phyloP scores from a whole-genome alignment of 2,888 invertebrate genomes.

The Drosophila mettleri region DNA sequence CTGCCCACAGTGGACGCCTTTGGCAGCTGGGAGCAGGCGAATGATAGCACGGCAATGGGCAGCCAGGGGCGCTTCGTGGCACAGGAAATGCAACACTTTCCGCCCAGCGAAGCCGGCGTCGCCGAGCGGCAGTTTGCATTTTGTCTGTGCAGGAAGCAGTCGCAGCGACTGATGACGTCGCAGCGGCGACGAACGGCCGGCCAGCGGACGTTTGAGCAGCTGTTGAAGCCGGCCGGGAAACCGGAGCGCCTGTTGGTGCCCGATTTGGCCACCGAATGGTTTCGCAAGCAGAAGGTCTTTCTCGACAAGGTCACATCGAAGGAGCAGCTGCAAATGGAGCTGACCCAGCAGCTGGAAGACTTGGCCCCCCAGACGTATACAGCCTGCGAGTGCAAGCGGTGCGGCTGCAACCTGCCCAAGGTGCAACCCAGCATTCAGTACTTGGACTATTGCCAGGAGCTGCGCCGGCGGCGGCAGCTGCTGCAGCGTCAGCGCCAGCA shows the following conservation, averaged over 20 bases:
- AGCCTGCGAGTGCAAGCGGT: conserved; percentile 5
- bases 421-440: conserved; percentile 33
- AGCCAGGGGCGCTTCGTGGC: conserved; percentile 30
- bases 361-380: neutral
- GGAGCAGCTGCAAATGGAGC: conserved; percentile 35
- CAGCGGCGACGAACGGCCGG: conserved; percentile 6
- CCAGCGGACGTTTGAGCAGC: conserved; percentile 42
- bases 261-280: conserved; percentile 72
- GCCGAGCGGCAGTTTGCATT: neutral
- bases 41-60: neutral
- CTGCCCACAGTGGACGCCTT: neutral
- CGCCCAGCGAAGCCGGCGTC: conserved; percentile 23
- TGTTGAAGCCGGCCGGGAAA: conserved; percentile 23
- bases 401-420: conserved; percentile 8
- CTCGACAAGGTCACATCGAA: conserved; percentile 40
- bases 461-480: conserved; percentile 17
- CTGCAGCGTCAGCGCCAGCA: conserved; percentile 33
- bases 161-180: neutral
- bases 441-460: conserved; percentile 29
- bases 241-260: conserved; percentile 62
- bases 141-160: conserved; percentile 10
- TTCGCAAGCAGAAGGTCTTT: conserved; percentile 64
- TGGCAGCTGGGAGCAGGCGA: neutral
- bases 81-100: conserved; percentile 39
- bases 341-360: neutral